Base-by-base conservation (phyloP, 2,888 invertebrate species). In the Cheilosia soror region DNA sequence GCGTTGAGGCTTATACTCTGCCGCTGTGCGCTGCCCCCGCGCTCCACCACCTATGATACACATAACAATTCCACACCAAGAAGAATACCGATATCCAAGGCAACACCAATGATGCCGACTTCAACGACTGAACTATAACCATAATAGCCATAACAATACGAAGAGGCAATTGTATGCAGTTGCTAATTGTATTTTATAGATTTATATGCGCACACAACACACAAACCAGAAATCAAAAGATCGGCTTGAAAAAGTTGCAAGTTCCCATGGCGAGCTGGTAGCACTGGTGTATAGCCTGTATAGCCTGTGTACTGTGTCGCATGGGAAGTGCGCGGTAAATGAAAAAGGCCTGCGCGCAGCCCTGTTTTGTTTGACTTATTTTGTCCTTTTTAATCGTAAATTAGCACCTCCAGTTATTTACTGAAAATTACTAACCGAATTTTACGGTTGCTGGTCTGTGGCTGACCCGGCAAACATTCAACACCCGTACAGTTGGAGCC, bases 341-440 rank as follows among this genome's bases (percentile, higher is more conserved):
- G 9, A 40, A 60, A 77, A 77, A 58, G 33, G 53, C 20, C 37
- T 37, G 11, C 68, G 58, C 40, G 31, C 47, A 40, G n/a, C 13
- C 71, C 79, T 58, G 42, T 81, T 77, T 85, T 85, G 84, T 85
- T 85, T 81, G 53, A 77, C 81, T 85, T 57, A 81, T 85, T 85
- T 85, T 85, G 85, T 85, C 85, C 85, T 85, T 85, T 85, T 85
- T 85, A 85, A 85, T 85, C 85, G 81, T 81, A 81, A 85, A 85
- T 85, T 85, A 85, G 85, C 85, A 85, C 85, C 81, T 85, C 77
- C 33, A 71, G 75, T 71, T 85, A 77, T 85, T 85, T 81, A 85
- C 85, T 85, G 85, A 81, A 85, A 76, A 85, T 85, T 77, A 85
- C 76, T 85, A 81, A 85, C 85, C 81, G 81, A 85, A 85, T 85